Evolutionary conservation across 2,113 vertebrate genomes (phyloP).

Genomic region (Tricholaema leucomelas): DNA sequence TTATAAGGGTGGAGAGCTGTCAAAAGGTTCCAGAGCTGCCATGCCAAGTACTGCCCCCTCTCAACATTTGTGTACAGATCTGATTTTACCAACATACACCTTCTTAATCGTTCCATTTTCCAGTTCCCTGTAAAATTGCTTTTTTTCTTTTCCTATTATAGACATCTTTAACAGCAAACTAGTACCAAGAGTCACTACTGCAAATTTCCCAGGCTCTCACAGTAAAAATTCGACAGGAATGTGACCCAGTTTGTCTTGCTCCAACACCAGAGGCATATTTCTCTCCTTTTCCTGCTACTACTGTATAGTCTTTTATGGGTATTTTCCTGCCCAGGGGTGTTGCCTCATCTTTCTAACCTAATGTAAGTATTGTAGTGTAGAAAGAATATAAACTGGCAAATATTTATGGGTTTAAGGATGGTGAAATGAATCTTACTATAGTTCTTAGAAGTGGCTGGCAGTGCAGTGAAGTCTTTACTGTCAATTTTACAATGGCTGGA

Average conservation of each 20-base stretch:
- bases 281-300: neutral
- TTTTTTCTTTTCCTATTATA: neutral
- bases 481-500: neutral
- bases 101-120: neutral
- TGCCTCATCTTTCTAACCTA: neutral
- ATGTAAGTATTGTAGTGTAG: neutral
- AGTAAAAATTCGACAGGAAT: neutral
- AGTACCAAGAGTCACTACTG: neutral
- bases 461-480: neutral
- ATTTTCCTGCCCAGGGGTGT: neutral
- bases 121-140: neutral
- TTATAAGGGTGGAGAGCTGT: neutral
- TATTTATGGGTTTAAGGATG: neutral
- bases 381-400: neutral
- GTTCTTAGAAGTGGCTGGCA: neutral
- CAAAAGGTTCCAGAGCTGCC: neutral
- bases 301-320: fast-evolving
- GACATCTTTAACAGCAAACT: neutral
- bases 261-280: neutral
- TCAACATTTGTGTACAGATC: neutral
- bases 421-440: neutral
- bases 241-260: neutral
- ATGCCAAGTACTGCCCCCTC: neutral
- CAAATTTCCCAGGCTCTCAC: neutral
- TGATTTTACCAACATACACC: neutral